A percentile compares a stretch with the other conserved stretches of the same genome.
These are phyloP conservation scores for Nibea coibor DNA, from an alignment of 2,113 vertebrate species.

Conservation along the genomic window DNA sequence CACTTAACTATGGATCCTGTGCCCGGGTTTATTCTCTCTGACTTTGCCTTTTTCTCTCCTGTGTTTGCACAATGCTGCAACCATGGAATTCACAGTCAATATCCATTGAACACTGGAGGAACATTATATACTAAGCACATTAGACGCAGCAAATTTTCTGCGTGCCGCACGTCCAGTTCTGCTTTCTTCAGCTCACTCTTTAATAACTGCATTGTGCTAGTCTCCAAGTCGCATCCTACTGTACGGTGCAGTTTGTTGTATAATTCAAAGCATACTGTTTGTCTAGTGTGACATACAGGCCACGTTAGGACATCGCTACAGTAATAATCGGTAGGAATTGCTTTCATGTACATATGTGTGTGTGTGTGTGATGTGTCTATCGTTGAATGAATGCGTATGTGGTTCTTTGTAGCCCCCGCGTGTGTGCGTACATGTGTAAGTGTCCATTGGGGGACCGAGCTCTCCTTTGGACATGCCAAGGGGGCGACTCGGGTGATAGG, in stretches of 20 bases:
- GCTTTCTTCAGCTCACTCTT: constrained; percentile 45
- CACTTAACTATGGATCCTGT: background rate
- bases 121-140: constrained; percentile 47
- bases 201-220: constrained; percentile 18
- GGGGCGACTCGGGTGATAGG: constrained; percentile 55
- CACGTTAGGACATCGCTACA: background rate
- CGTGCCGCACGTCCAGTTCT: constrained; percentile 34
- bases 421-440: constrained; percentile 15
- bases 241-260: constrained; percentile 22
- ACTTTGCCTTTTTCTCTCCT: background rate
- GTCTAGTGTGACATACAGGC: background rate
- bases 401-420: background rate
- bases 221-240: constrained; percentile 7
- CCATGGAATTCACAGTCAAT: constrained; percentile 33
- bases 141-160: constrained; percentile 43
- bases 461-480: constrained; percentile 54
- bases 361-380: background rate
- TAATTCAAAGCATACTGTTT: constrained; percentile 20
- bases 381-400: background rate
- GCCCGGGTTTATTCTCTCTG: background rate
- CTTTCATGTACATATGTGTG: constrained; percentile 1
- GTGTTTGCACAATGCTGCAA: constrained; percentile 28
- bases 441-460: constrained; percentile 25
- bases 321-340: background rate
- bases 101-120: constrained; percentile 34